Conservation (phyloP, 2,113 vertebrate genomes). For the Butastur rufipennis region DNA sequence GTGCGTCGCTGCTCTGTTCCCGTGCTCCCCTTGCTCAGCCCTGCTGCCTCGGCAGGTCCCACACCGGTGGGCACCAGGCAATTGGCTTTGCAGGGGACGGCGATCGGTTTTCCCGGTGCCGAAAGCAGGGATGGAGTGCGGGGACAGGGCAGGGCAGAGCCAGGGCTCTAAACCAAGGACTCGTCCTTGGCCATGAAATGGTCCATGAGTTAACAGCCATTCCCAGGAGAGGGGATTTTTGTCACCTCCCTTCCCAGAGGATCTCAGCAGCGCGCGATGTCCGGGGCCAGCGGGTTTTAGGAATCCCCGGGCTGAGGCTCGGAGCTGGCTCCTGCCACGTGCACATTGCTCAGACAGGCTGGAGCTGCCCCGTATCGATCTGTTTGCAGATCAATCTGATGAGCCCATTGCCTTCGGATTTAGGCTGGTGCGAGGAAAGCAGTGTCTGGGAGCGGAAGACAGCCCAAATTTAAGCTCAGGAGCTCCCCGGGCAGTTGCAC, state of each 20-base stretch:
- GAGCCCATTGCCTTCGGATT: not conserved
- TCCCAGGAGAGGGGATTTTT: not conserved
- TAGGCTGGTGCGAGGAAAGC: not conserved
- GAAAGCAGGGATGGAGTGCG: not conserved
- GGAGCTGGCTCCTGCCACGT: not conserved
- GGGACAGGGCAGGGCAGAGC: not conserved
- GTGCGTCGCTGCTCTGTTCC: not conserved
- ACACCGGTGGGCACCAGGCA: not conserved
- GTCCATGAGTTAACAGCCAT: rapidly evolving
- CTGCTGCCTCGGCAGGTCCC: slow-evolving; percentile 17
- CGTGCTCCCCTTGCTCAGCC: not conserved
- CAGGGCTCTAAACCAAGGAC: not conserved
- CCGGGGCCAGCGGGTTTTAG: not conserved
- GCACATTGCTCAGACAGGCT: not conserved
- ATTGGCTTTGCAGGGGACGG: not conserved
- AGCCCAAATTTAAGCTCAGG: not conserved
- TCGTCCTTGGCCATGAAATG: not conserved
- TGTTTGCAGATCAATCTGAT: not conserved
- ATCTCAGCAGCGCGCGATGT: not conserved
- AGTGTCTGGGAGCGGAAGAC: not conserved
- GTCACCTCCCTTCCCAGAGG: not conserved
- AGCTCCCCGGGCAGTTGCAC: not conserved
- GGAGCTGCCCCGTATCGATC: not conserved
- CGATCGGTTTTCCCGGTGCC: rapidly evolving
- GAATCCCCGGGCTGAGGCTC: not conserved